These are phyloP conservation scores for Cheiracanthium punctorium DNA, from an alignment of 2,888 invertebrate species.

Conservation along the genomic window DNA sequence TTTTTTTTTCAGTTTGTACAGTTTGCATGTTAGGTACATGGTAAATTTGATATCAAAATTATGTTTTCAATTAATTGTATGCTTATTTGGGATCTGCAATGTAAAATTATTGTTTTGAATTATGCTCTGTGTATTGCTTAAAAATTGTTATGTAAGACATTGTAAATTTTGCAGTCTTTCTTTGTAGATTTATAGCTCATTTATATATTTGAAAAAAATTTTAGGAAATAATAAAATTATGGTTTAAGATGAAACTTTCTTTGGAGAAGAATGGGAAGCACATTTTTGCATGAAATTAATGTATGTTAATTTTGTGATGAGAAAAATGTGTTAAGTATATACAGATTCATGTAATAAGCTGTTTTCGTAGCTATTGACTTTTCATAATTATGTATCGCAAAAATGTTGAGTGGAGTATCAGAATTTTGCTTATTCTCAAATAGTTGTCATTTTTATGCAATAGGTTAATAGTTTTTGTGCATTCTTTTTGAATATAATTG, in stretches of 20 bases:
- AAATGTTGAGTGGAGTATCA: not conserved
- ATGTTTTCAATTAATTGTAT: not conserved
- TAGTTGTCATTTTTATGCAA: not conserved
- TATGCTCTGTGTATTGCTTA: not conserved
- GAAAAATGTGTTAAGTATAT: too few species aligned
- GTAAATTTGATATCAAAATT: not conserved
- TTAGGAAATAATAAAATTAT: too few species aligned
- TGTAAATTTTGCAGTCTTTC: too few species aligned
- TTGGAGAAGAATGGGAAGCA: not conserved
- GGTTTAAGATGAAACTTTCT: too few species aligned
- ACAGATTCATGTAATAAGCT: not conserved
- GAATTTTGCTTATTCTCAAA: not conserved
- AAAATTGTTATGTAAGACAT: too few species aligned
- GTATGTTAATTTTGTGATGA: not conserved
- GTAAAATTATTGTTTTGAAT: not conserved
- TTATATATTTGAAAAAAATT: too few species aligned
- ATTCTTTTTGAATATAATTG: not conserved
- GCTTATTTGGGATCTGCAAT: not conserved
- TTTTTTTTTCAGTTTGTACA: conserved; percentile 3
- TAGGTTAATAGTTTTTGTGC: not conserved
- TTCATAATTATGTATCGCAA: not conserved
- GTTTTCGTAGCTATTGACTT: not conserved
- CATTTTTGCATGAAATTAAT: not conserved
- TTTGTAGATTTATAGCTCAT: too few species aligned
- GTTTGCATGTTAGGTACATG: not conserved